Conservation (phyloP, 1,140 invertebrate genomes). For the Pogonomyrmex barbatus region DNA sequence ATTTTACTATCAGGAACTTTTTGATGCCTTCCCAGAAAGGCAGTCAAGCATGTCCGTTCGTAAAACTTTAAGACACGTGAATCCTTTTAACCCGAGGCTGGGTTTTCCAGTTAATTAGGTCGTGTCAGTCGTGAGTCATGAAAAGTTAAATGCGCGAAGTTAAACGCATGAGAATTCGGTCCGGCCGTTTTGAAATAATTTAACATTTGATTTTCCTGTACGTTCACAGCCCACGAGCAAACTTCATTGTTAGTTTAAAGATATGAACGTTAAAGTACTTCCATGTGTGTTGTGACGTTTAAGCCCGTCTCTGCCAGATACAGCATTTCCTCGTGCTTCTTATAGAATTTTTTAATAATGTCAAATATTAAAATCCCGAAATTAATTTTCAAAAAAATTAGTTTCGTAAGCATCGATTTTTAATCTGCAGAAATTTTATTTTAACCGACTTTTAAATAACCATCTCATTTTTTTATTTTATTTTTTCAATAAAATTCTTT, state of each 20-base stretch:
- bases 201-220: constrained; percentile 4
- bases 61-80: constrained; percentile 50
- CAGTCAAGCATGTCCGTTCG: constrained; percentile 35
- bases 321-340: background rate
- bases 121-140: constrained; percentile 26
- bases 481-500: background rate
- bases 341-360: background rate
- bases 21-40: constrained; percentile 1
- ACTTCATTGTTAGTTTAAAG: background rate
- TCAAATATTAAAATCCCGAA: background rate
- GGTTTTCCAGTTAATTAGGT: constrained; percentile 51
- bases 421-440: background rate
- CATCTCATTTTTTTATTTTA: background rate
- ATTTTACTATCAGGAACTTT: background rate
- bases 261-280: constrained; percentile 23
- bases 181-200: background rate
- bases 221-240: background rate
- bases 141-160: constrained; percentile 51
- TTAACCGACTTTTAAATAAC: background rate
- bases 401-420: background rate
- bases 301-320: background rate
- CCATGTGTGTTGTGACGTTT: background rate
- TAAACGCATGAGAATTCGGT: constrained; percentile 35
- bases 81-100: constrained; percentile 34
- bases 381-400: background rate